Conservation (phyloP, 1,140 invertebrate genomes). For the Nasonia vitripennis region DNA sequence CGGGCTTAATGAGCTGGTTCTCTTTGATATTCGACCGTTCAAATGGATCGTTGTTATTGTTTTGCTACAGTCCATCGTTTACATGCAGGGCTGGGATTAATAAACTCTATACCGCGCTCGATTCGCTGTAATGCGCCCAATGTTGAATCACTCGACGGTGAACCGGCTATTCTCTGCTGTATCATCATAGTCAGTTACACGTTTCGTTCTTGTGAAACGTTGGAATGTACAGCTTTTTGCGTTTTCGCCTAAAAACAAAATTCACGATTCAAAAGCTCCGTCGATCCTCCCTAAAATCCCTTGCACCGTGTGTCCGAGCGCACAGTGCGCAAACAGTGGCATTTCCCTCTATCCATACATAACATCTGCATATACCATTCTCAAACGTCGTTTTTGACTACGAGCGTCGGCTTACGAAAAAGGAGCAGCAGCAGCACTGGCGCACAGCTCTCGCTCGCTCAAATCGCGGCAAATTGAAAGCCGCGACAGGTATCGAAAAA, state of each 20-base stretch:
- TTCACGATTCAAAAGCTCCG: background rate
- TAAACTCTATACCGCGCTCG: too few species aligned
- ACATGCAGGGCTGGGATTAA: too few species aligned
- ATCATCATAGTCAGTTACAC: background rate
- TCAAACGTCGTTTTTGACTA: conserved; percentile 16
- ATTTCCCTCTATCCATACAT: too few species aligned
- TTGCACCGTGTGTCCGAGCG: too few species aligned
- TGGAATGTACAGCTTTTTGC: too few species aligned
- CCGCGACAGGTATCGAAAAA: conserved; percentile 1
- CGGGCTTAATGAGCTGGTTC: background rate
- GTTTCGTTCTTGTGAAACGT: too few species aligned
- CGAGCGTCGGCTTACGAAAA: background rate
- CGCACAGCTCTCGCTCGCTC: background rate
- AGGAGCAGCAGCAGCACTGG: background rate
- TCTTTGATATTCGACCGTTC: background rate
- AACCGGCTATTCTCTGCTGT: background rate
- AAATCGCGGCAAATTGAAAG: background rate
- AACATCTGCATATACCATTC: too few species aligned
- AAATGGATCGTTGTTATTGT: background rate
- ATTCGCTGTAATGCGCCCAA: too few species aligned
- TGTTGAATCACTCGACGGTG: too few species aligned
- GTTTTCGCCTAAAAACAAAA: background rate
- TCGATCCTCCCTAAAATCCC: background rate
- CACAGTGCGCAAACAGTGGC: too few species aligned
- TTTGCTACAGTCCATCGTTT: too few species aligned